These are phyloP conservation scores for Mastacembelus armatus DNA, from an alignment of 2,797 vertebrate species.

Conservation along the genomic window DNA sequence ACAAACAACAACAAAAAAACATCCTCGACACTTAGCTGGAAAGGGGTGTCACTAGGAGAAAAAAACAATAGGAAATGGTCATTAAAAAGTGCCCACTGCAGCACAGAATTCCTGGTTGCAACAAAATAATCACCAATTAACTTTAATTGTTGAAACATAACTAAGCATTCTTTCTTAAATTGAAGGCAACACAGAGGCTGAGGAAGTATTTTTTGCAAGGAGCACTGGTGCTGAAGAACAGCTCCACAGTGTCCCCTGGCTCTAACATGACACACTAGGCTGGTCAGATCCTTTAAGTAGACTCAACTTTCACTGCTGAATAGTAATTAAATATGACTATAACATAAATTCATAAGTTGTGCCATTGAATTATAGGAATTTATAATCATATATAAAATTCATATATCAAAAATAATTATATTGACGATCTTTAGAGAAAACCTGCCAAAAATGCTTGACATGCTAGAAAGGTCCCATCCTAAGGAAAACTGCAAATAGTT, in stretches of 20 bases:
- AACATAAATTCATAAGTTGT: background rate
- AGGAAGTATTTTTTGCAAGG: slow-evolving; percentile 6
- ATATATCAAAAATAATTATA: background rate
- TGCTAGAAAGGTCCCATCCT: too few relatives aligned
- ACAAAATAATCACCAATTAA: background rate
- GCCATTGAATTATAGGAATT: background rate
- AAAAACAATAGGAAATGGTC: too few relatives aligned
- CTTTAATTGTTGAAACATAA: too few relatives aligned
- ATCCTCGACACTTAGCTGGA: too few relatives aligned
- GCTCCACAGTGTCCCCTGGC: slow-evolving; percentile 48
- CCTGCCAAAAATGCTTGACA: background rate
- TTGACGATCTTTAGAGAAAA: background rate
- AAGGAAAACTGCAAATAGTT: background rate
- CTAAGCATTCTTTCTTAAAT: background rate
- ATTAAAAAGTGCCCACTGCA: too few relatives aligned
- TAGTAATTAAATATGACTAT: background rate
- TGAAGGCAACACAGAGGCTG: slow-evolving; percentile 5
- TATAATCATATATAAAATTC: background rate
- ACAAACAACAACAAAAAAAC: too few relatives aligned
- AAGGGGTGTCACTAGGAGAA: too few relatives aligned
- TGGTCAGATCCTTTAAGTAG: slow-evolving; percentile 7
- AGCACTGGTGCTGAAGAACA: slow-evolving; percentile 74
- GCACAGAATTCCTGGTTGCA: too few relatives aligned
- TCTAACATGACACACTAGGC: slow-evolving; percentile 12
- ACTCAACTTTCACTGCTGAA: slow-evolving; percentile 10